Conservation (phyloP, 2,113 vertebrate genomes). For the Tachycineta bicolor region DNA sequence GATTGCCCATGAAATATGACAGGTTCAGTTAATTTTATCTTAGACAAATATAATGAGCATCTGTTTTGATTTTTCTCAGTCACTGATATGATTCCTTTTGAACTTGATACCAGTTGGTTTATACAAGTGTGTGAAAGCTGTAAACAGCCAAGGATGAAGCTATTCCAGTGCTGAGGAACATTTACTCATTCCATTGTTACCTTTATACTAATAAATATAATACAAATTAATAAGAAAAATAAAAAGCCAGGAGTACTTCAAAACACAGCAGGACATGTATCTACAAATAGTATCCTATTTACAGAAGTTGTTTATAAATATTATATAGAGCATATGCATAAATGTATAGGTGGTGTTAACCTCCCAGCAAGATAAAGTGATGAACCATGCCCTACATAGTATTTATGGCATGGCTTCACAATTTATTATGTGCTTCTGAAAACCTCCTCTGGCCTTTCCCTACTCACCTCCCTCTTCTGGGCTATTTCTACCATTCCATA, state of each 20-base stretch:
- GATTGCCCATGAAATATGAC: conserved; percentile 64
- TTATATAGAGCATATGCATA: not conserved
- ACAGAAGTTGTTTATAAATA: not conserved
- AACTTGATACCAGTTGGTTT: conserved; percentile 72
- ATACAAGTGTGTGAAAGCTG: conserved; percentile 68
- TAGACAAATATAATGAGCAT: conserved; percentile 72
- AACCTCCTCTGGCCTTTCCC: not conserved
- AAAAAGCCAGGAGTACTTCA: not conserved
- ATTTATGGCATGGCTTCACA: conserved; percentile 9
- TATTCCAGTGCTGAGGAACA: conserved; percentile 15
- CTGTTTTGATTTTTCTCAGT: conserved; percentile 75
- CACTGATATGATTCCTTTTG: conserved; percentile 72
- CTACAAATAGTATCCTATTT: not conserved
- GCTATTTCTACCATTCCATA: not conserved
- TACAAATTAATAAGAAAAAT: not conserved
- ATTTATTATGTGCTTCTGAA: conserved; percentile 40
- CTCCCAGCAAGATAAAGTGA: not conserved
- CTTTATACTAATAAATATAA: not conserved
- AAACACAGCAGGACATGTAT: not conserved
- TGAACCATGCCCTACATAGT: not conserved
- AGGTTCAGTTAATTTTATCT: conserved; percentile 76
- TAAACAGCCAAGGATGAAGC: conserved; percentile 66
- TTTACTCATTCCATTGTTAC: conserved; percentile 22
- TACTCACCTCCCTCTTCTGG: conserved; percentile 5
- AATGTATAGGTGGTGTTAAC: not conserved